Base-by-base conservation (phyloP, 2,113 vertebrate species). In the Pelecanoides urinatrix region DNA sequence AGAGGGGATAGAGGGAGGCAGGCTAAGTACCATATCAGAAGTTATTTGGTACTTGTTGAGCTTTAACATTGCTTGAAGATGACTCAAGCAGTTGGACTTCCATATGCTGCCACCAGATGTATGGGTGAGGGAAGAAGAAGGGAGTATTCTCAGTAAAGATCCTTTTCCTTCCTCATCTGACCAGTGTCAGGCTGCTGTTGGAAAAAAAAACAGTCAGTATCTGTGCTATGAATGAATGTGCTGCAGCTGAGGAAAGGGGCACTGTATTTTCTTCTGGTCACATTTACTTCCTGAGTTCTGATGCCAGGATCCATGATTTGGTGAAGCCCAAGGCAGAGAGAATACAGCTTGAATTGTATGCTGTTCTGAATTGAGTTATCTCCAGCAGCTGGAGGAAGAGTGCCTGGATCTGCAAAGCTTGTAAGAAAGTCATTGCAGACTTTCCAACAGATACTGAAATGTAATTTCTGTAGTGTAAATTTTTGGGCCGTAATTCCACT, bases 11-110 rank as follows among this genome's bases (percentile, higher is more conserved):
- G 77, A 86, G 70, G 79, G 80, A 93, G 70, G 79, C 81, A 85
- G 49, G n/a, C 81, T 95, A 96, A 96, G 86, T 92, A 95, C 90
- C 96, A 77, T 94, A 94, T 97, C 94, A 97, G 94, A 94, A 96
- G 72, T 93, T 92, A 96, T 94, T 96, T 96, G 87, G 94, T 96
- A 96, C 75, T 94, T 93, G 67, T 94, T 94, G 89, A 90, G 70
- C 61, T 96, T 95, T 90, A 89, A 65, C 92, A 90, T 94, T 92
- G 66, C 89, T 95, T 89, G 79, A 90, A 93, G 89, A 94, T 97
- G 90, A 94, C 92, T 95, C 86, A 97, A 90, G 75, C 55, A 53
- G 52, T 93, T 97, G 79, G 73, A 83, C 71, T 94, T 96, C 70
- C 52, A 65, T 94, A 77, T 42, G 63, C 79, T 92, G 84, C 65